Percentiles rank a stretch among this genome's conserved stretches.
Evolutionary conservation across 2,888 invertebrate species (phyloP).

Genomic region (Branchinecta sandiegonensis): DNA sequence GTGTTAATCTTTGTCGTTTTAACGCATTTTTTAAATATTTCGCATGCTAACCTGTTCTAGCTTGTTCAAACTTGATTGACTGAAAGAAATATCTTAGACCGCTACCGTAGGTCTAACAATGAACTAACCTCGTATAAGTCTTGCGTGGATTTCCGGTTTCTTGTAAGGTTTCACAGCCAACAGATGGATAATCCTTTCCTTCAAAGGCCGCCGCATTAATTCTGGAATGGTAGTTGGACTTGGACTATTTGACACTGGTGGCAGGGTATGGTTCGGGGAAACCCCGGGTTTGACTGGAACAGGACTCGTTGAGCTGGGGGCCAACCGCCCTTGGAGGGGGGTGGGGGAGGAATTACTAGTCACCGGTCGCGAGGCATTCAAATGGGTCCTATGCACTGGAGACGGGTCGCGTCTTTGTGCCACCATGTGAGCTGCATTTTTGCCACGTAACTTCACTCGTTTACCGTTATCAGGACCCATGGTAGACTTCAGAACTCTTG

Average conservation of each 20-base stretch:
- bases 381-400: conserved; percentile 26
- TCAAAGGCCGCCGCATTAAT: conserved; percentile 55
- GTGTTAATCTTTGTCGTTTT: no score
- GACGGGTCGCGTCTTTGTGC: conserved; percentile 28
- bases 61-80: no score
- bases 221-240: conserved; percentile 37
- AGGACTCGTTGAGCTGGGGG: conserved; percentile 19
- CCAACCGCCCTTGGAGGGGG: conserved; percentile 4
- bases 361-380: conserved; percentile 18
- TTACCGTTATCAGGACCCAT: conserved; percentile 67
- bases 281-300: conserved; percentile 17
- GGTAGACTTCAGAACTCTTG: conserved; percentile 82
- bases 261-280: conserved; percentile 35
- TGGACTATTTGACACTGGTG: conserved; percentile 36
- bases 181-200: conserved; percentile 83
- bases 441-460: conserved; percentile 59
- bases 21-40: no score
- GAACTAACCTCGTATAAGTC: conserved; percentile 58
- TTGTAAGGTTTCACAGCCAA: conserved; percentile 84
- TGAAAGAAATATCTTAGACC: no score
- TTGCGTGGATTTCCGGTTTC: conserved; percentile 66
- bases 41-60: no score
- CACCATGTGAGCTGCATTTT: conserved; percentile 23
- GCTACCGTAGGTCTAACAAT: neutral
- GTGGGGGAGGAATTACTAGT: conserved; percentile 16